These are phyloP conservation scores for Tympanoctomys barrerae DNA, from an alignment of 2,797 vertebrate genomes.

Conservation along the genomic window DNA sequence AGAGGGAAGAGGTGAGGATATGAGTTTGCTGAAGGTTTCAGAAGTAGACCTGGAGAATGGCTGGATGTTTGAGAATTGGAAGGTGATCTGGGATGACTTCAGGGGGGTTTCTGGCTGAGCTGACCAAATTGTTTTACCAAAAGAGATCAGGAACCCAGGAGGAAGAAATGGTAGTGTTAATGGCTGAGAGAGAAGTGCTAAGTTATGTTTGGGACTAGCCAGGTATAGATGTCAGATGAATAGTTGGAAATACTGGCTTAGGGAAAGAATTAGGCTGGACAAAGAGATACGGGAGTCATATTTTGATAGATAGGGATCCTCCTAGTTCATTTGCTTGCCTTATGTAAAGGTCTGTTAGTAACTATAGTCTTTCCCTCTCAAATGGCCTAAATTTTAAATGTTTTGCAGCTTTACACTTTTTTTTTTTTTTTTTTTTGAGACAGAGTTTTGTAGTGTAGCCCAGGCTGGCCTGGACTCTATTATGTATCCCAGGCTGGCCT, in stretches of 20 bases:
- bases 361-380: neutral
- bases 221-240: neutral
- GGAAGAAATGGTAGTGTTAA: neutral
- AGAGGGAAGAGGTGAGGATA: neutral
- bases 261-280: neutral
- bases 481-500: neutral
- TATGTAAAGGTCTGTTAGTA: neutral
- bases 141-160: neutral
- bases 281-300: neutral
- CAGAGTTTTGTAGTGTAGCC: neutral
- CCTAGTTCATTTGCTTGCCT: neutral
- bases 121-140: neutral
- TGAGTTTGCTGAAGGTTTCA: neutral
- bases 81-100: neutral
- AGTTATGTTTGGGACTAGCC: neutral
- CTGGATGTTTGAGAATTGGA: neutral
- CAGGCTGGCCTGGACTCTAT: neutral
- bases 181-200: neutral
- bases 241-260: neutral
- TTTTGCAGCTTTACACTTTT: neutral
- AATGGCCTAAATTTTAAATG: constrained; percentile 15
- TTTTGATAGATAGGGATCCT: neutral
- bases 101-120: neutral
- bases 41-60: neutral
- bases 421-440: no score